These are phyloP conservation scores for Thomomys bottae DNA, from an alignment of 2,113 vertebrate species.

Conservation along the genomic window DNA sequence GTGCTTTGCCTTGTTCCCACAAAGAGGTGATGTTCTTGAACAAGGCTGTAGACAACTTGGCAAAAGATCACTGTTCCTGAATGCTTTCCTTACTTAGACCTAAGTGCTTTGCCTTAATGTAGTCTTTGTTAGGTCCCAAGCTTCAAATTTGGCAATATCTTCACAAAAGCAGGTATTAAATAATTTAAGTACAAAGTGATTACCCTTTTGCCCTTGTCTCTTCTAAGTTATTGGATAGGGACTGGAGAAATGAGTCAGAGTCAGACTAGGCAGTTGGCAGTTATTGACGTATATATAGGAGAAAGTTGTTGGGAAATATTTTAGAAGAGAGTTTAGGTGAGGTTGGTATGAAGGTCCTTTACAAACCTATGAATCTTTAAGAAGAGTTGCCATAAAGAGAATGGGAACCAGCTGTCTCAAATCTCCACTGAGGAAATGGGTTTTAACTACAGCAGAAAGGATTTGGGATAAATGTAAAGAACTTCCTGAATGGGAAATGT, in stretches of 20 bases:
- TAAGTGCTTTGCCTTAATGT: background rate
- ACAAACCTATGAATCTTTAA: conserved; percentile 68
- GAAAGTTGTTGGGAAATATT: conserved; percentile 36
- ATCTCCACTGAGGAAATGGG: conserved; percentile 65
- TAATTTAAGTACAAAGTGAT: conserved; percentile 4
- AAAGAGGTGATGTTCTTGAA: background rate
- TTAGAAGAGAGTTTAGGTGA: conserved; percentile 54
- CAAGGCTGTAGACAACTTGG: conserved; percentile 6
- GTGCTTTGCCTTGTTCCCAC: background rate
- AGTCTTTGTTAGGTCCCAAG: conserved; percentile 26
- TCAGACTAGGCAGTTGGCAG: background rate
- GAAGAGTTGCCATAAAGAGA: conserved; percentile 51
- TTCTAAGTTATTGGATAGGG: background rate
- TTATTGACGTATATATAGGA: conserved; percentile 25
- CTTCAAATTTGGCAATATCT: conserved; percentile 14
- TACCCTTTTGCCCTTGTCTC: background rate
- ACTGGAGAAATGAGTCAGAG: background rate
- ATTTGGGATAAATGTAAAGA: conserved; percentile 70
- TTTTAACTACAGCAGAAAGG: conserved; percentile 67
- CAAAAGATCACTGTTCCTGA: background rate
- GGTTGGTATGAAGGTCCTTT: conserved; percentile 50
- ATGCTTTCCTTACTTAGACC: background rate
- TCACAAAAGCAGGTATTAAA: conserved; percentile 24
- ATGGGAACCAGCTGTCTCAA: conserved; percentile 76
- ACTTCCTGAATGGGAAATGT: conserved; percentile 63